Evolutionary conservation across 2,113 vertebrate species (phyloP).

Genomic region (Megaleporinus macrocephalus): DNA sequence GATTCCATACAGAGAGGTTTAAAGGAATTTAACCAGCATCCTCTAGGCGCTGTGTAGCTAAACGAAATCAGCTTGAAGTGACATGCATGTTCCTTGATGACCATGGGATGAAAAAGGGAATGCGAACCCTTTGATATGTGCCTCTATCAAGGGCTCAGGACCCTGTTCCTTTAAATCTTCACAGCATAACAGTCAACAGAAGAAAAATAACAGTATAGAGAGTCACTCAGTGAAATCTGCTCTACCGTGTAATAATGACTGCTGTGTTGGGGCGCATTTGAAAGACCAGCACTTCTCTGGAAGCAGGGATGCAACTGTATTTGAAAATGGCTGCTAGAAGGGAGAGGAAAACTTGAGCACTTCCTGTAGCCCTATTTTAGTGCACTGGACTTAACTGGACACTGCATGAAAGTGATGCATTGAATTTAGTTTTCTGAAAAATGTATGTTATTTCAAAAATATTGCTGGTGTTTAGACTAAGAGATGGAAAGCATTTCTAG

Average conservation of each 20-base stretch:
- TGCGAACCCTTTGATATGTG: background rate
- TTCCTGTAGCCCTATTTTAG: too few relatives aligned
- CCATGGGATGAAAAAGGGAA: background rate
- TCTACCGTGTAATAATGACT: too few relatives aligned
- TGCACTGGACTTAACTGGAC: too few relatives aligned
- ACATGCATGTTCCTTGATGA: background rate
- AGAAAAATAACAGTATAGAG: background rate
- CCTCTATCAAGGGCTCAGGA: background rate
- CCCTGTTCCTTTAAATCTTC: background rate
- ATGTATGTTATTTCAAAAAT: too few relatives aligned
- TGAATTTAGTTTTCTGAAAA: too few relatives aligned
- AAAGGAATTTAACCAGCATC: background rate
- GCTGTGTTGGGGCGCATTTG: too few relatives aligned
- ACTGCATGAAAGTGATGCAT: too few relatives aligned
- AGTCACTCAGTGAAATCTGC: too few relatives aligned
- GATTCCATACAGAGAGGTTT: constrained; percentile 10
- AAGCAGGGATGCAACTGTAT: background rate
- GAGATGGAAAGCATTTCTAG: too few relatives aligned
- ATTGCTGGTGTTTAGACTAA: too few relatives aligned
- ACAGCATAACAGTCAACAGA: background rate
- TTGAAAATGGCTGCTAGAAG: too few relatives aligned
- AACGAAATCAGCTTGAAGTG: background rate
- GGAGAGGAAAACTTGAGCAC: too few relatives aligned
- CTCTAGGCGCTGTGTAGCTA: background rate
- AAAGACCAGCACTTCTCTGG: background rate